These are phyloP conservation scores for Notothenia rossii DNA, from an alignment of 2,113 vertebrate genomes.

Conservation along the genomic window DNA sequence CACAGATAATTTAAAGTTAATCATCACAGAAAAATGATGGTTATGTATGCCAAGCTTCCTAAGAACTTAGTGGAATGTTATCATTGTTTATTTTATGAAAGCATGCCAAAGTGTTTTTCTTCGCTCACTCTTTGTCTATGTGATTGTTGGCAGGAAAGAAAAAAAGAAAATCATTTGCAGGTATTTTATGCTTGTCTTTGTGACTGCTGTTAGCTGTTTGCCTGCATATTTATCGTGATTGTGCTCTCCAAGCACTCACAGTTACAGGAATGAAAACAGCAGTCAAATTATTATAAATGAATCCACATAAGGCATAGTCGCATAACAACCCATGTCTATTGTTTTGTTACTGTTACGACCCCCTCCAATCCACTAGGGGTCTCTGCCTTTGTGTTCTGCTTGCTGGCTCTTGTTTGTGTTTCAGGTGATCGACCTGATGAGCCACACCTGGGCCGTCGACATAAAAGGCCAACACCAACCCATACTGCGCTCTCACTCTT, in stretches of 20 bases:
- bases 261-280: background rate
- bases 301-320: too few species aligned
- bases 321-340: background rate
- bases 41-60: background rate
- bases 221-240: background rate
- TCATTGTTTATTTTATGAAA: background rate
- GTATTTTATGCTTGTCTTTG: background rate
- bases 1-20: background rate
- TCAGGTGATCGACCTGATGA: too few species aligned
- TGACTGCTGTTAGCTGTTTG: background rate
- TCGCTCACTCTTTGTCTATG: background rate
- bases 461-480: too few species aligned
- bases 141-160: background rate
- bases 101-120: background rate
- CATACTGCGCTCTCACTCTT: too few species aligned
- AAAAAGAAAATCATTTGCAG: background rate
- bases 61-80: background rate
- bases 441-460: too few species aligned
- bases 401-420: too few species aligned
- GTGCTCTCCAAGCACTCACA: background rate
- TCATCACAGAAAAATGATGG: constrained; percentile 15
- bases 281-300: background rate
- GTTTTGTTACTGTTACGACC: too few species aligned
- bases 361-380: too few species aligned
- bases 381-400: too few species aligned